Conservation (phyloP, 2,797 vertebrate genomes). For the Vireo griseus region DNA sequence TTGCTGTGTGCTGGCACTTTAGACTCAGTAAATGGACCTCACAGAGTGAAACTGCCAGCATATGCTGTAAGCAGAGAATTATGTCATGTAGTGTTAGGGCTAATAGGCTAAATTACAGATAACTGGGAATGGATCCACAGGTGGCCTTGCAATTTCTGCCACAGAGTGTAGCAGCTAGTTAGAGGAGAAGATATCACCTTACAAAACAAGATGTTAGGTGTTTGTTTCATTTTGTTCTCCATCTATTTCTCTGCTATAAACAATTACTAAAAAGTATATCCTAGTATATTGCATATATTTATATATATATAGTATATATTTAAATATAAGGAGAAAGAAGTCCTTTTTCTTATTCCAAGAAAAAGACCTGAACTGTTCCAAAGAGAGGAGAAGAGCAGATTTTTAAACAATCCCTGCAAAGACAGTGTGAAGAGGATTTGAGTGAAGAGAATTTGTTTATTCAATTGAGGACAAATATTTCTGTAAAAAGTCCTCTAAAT, state of each 20-base stretch:
- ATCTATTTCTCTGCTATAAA: background rate
- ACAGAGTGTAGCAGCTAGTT: background rate
- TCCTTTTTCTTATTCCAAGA: no score
- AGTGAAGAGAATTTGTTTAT: background rate
- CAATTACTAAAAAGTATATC: background rate
- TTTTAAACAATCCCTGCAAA: background rate
- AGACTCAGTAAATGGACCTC: background rate
- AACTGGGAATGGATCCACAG: background rate
- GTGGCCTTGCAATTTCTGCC: background rate
- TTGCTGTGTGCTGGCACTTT: background rate
- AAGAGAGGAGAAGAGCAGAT: background rate
- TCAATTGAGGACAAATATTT: background rate
- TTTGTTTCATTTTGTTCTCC: background rate
- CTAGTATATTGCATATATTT: no score
- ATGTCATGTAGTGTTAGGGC: constrained; percentile 4
- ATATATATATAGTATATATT: background rate
- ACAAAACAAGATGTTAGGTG: background rate
- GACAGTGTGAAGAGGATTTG: background rate
- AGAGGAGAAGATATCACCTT: background rate
- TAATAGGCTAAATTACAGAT: background rate
- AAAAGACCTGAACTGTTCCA: background rate
- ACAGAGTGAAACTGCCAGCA: background rate
- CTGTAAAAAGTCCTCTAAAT: background rate
- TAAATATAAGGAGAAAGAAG: background rate
- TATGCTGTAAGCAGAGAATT: background rate